These are phyloP conservation scores for Phoenoteleia sp. DNA, from an alignment of 2,888 invertebrate genomes.

Conservation along the genomic window DNA sequence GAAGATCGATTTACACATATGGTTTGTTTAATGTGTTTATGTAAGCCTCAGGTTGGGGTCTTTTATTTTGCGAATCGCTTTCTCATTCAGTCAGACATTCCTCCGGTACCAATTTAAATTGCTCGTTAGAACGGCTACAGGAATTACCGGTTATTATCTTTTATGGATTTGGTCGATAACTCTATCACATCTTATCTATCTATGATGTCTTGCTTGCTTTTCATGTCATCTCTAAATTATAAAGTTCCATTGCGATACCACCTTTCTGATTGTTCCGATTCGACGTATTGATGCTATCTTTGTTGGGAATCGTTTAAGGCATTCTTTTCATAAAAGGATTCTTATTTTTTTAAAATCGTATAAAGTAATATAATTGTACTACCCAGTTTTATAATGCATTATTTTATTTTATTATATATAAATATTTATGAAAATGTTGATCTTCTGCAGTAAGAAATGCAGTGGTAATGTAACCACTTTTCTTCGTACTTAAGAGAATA, in stretches of 20 bases:
- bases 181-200: conserved; percentile 72
- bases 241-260: conserved; percentile 26
- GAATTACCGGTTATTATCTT: conserved; percentile 76
- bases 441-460: too few species aligned
- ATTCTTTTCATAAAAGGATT: too few species aligned
- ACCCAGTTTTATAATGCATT: too few species aligned
- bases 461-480: too few species aligned
- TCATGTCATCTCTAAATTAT: conserved; percentile 57
- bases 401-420: too few species aligned
- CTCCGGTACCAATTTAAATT: conserved; percentile 71
- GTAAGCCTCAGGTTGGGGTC: conserved; percentile 41
- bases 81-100: conserved; percentile 64
- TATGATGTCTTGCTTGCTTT: conserved; percentile 66
- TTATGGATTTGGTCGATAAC: conserved; percentile 75
- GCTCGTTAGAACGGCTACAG: conserved; percentile 68
- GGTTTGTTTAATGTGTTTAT: conserved; percentile 57
- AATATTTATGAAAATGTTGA: too few species aligned
- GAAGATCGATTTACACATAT: conserved; percentile 57
- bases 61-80: conserved; percentile 65
- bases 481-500: too few species aligned
- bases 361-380: too few species aligned
- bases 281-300: conserved; percentile 19
- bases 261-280: conserved; percentile 48
- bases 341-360: too few species aligned
- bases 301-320: not conserved